phyloP scores from a whole-genome alignment of 2,113 vertebrate genomes.

The Clupea harengus region DNA sequence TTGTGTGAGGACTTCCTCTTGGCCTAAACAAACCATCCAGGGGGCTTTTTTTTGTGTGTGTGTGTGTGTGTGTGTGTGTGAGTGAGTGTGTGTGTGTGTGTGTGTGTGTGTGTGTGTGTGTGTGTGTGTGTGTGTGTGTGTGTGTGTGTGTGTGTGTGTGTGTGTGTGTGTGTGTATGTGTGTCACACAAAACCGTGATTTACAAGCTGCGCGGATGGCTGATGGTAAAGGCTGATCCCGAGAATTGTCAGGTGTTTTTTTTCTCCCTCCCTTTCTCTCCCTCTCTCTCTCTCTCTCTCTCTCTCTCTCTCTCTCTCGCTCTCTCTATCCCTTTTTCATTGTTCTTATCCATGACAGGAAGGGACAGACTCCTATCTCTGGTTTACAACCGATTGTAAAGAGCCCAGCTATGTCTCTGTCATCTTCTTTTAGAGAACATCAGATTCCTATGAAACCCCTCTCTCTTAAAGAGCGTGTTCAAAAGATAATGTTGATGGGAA shows the following conservation, averaged over 20 bases:
- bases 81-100: neutral
- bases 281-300: neutral
- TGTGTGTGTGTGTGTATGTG: conserved; percentile 1
- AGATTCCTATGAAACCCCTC: neutral
- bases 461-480: neutral
- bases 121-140: neutral
- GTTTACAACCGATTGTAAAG: conserved; percentile 13
- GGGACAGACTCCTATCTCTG: conserved; percentile 6
- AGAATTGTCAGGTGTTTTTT: conserved; percentile 3
- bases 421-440: neutral
- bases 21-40: neutral
- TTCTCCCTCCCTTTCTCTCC: neutral
- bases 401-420: neutral
- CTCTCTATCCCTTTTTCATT: conserved; percentile 19
- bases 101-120: neutral
- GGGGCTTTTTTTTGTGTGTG: neutral
- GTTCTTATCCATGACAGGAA: conserved; percentile 6
- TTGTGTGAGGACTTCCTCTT: conserved; percentile 14
- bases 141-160: neutral
- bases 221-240: neutral
- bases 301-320: neutral
- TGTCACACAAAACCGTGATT: conserved; percentile 12
- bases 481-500: conserved; percentile 3
- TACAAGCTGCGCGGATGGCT: conserved; percentile 1
- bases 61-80: neutral